These are phyloP conservation scores for Agrotis clavis DNA, from an alignment of 2,888 invertebrate species.

Conservation along the genomic window DNA sequence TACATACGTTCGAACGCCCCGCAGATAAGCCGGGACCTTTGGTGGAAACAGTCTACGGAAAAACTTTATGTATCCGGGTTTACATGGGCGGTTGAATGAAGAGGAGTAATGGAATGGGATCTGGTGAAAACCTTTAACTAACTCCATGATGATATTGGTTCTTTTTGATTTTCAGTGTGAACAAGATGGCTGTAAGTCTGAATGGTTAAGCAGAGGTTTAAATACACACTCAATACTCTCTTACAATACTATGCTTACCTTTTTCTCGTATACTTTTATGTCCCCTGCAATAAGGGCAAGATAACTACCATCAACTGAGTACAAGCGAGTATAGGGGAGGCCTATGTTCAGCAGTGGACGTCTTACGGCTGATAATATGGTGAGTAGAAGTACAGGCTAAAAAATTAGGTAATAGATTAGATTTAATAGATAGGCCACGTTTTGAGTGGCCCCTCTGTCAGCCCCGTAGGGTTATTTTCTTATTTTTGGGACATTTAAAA, in stretches of 20 bases:
- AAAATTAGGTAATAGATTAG: no score
- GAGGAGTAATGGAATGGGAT: conserved; percentile 28
- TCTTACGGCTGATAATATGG: no score
- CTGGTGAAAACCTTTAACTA: conserved; percentile 23
- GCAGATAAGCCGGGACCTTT: conserved; percentile 57
- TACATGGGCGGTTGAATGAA: conserved; percentile 25
- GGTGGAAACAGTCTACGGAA: conserved; percentile 40
- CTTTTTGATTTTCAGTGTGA: not conserved
- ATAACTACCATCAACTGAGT: not conserved
- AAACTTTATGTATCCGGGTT: conserved; percentile 53
- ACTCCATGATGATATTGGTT: not conserved
- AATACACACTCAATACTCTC: no score
- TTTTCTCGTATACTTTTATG: not conserved
- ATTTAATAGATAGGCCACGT: no score
- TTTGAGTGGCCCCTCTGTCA: no score
- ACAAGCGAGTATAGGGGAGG: no score
- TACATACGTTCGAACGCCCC: conserved; percentile 45
- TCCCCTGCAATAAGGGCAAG: not conserved
- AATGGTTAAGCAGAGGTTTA: not conserved
- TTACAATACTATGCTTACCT: not conserved
- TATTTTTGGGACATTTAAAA: no score
- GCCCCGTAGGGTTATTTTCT: no score
- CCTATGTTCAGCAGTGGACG: no score
- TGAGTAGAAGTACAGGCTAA: no score
- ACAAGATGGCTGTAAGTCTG: not conserved